Conservation (phyloP, 1,140 invertebrate species). For the Periplaneta americana region DNA sequence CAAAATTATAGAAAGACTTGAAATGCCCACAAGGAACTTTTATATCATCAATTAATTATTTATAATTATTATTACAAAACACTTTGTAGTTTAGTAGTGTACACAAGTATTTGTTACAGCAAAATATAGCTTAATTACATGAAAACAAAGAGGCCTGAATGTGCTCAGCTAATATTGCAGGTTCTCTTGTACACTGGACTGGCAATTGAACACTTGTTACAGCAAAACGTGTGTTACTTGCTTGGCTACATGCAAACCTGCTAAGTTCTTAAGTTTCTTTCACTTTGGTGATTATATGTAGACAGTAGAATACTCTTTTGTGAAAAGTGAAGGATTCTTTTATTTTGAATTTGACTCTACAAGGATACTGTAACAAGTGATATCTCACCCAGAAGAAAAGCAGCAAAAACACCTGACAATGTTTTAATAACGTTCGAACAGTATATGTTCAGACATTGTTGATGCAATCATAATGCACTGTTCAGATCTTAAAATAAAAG, state of each 20-base stretch:
- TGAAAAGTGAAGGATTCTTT: background rate
- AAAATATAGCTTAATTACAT: background rate
- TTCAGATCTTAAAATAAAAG: background rate
- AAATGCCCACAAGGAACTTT: conserved; percentile 17
- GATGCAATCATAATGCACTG: background rate
- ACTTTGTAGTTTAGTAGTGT: background rate
- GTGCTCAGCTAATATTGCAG: background rate
- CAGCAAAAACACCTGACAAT: background rate
- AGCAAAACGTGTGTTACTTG: background rate
- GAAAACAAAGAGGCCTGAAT: background rate
- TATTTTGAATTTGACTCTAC: background rate
- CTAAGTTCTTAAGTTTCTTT: background rate
- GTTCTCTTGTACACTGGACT: background rate
- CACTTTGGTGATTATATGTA: background rate
- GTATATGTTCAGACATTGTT: background rate
- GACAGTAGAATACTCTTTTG: background rate
- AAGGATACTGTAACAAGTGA: background rate
- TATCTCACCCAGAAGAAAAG: background rate
- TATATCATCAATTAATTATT: background rate
- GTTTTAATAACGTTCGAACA: background rate
- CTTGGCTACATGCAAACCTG: background rate
- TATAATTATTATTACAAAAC: background rate
- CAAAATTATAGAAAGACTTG: background rate
- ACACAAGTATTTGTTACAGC: background rate
- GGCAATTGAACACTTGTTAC: background rate